These are phyloP conservation scores for Scomber scombrus DNA, from an alignment of 2,113 vertebrate genomes.

Conservation along the genomic window DNA sequence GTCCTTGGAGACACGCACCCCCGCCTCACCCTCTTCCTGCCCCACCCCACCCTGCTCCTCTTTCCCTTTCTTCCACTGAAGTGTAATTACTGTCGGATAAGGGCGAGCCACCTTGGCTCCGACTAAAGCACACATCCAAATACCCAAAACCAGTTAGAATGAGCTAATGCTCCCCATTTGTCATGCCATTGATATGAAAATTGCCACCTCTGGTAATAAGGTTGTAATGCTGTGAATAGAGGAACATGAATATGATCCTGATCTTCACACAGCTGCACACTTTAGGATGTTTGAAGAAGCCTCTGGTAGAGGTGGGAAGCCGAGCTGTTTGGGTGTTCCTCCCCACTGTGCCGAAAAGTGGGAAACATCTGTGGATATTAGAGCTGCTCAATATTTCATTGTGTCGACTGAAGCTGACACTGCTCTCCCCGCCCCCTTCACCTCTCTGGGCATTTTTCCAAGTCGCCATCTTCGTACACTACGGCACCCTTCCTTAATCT, in stretches of 20 bases:
- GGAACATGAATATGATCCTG: slow-evolving; percentile 21
- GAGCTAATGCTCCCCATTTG: slow-evolving; percentile 55
- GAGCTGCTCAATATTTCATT: slow-evolving; percentile 81
- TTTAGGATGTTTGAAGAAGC: slow-evolving; percentile 34
- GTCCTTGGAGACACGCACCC: slow-evolving; percentile 67
- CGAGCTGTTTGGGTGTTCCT: slow-evolving; percentile 33
- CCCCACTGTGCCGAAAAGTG: slow-evolving; percentile 60
- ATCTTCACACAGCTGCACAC: slow-evolving; percentile 61
- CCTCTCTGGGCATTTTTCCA: slow-evolving; percentile 6
- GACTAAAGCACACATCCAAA: slow-evolving; percentile 9
- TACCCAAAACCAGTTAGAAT: slow-evolving; percentile 15
- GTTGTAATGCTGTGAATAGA: slow-evolving; percentile 54
- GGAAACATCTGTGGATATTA: slow-evolving; percentile 81
- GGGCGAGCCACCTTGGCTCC: slow-evolving; percentile 13
- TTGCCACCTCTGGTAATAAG: slow-evolving; percentile 52
- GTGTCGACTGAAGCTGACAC: slow-evolving; percentile 50
- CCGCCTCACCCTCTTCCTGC: neutral
- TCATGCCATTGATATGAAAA: slow-evolving; percentile 74
- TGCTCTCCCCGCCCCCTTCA: slow-evolving; percentile 11
- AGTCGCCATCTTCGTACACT: slow-evolving; percentile 5
- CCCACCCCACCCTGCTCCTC: slow-evolving; percentile 23
- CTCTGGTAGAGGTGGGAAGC: slow-evolving; percentile 9
- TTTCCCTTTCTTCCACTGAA: slow-evolving; percentile 33
- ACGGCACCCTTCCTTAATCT: slow-evolving; percentile 2
- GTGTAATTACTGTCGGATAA: slow-evolving; percentile 75